phyloP scores from a whole-genome alignment of 2,113 vertebrate species.

The Rhegmatorhina hoffmannsi region DNA sequence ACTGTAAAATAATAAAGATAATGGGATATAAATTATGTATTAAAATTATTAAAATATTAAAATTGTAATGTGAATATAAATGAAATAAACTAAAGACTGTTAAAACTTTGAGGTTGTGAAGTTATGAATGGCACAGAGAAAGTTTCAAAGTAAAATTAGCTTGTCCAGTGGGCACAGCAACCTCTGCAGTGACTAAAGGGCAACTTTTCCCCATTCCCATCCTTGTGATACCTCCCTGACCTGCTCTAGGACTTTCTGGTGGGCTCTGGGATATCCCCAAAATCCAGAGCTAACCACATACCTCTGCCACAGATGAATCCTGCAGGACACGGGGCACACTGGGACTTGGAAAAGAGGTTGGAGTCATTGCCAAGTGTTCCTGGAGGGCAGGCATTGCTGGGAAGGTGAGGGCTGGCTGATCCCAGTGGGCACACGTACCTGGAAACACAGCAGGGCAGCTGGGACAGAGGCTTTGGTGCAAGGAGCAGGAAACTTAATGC shows the following conservation, averaged over 20 bases:
- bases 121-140: not conserved
- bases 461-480: too few relatives aligned
- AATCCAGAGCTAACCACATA: not conserved
- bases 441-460: not conserved
- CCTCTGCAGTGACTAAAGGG: not conserved
- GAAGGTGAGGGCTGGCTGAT: slow-evolving; percentile 79
- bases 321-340: slow-evolving; percentile 83
- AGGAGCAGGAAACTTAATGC: not conserved
- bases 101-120: not conserved
- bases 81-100: not conserved
- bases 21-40: not conserved
- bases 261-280: not conserved
- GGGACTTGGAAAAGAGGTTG: slow-evolving; percentile 82
- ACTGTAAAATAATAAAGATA: not conserved
- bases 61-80: not conserved
- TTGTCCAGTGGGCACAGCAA: not conserved
- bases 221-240: accelerated
- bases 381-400: slow-evolving; percentile 79
- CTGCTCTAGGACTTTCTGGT: not conserved
- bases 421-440: slow-evolving; percentile 85
- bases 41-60: not conserved
- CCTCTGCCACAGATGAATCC: slow-evolving; percentile 82
- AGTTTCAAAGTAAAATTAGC: not conserved
- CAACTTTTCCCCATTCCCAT: not conserved
- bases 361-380: slow-evolving; percentile 79